Evolutionary conservation across 2,113 vertebrate species (phyloP), one percentile per base, ranked within the genome.

Genomic region (Toxotes jaculatrix): DNA sequence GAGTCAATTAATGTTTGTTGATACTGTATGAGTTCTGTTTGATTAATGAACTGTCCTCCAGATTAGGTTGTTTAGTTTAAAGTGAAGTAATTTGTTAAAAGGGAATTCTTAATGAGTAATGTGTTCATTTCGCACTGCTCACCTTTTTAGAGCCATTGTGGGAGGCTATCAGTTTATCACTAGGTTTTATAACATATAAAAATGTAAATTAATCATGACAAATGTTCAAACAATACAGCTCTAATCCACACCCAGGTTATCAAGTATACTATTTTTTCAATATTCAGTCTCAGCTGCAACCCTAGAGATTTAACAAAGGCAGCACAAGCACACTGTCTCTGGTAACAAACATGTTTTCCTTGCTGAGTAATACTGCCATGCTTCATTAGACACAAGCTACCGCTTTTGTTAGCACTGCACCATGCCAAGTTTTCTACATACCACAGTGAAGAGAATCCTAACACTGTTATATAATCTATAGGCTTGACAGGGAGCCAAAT

Each of bases 1-100:
- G 42, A 89, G 83, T 84, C 67, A 67, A 73, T 89, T 88, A 86
- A 86, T 88, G 80, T 85, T 79, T 92, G 91, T 93, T 89, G 87
- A 92, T 82, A 86, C 73, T 89, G 66, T 59, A 27, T 31, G 74
- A 66, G 73, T 75, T 81, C 27, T 86, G 73, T 91, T 90, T 89
- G 70, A 88, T 87, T 82, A 90, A 74, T 43, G 49, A 77, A 36
- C 61, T 67, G 65, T 79, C 73, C 77, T 47, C 51, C 69, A 68
- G 83, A 90, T 73, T 62, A 68, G 34, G n/a, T 12, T 75, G 53
- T 65, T 81, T 72, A 19, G 27, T 68, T 90, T 82, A 14, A 78
- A 75, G 40, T 32, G 38, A 23, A 74, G 43, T 82, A 0, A 10
- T 74, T 34, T 81, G 9, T 60, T 81, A 8, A 55, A 70, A 72